Conservation (phyloP, 2,797 vertebrate genomes). For the Glyptemys insculpta region DNA sequence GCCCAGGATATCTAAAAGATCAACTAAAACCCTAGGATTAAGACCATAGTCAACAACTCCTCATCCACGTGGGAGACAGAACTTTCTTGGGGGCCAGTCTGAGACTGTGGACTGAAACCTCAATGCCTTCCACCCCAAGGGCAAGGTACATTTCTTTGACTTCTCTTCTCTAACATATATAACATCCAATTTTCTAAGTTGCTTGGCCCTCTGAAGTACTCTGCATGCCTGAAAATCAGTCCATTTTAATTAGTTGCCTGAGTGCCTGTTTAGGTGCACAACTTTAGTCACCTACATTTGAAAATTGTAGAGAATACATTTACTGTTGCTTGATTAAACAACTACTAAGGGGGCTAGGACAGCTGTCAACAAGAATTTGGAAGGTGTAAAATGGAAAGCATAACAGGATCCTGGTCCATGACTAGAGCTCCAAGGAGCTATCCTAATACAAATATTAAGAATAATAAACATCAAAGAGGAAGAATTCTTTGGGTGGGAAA, state of each 20-base stretch:
- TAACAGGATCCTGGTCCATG: slow-evolving; percentile 13
- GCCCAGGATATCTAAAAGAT: background rate
- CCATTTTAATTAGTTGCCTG: background rate
- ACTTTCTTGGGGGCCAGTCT: background rate
- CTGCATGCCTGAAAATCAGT: background rate
- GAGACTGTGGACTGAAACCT: background rate
- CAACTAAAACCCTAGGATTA: background rate
- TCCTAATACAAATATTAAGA: slow-evolving; percentile 43
- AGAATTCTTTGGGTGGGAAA: slow-evolving; percentile 34
- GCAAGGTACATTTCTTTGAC: background rate
- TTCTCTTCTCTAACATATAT: background rate
- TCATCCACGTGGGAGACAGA: background rate
- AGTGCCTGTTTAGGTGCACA: background rate
- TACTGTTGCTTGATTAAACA: background rate
- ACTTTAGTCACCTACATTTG: background rate
- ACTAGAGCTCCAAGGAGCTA: background rate
- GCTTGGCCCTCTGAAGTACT: background rate
- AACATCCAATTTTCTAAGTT: background rate
- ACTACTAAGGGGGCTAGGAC: background rate
- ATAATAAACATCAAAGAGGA: slow-evolving; percentile 39
- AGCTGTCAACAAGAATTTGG: background rate
- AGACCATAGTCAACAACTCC: background rate
- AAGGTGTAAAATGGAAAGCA: slow-evolving; percentile 44
- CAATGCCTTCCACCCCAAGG: background rate
- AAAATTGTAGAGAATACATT: background rate